These are phyloP conservation scores for Anticlea derivata DNA, from an alignment of 2,888 invertebrate species.

Conservation along the genomic window DNA sequence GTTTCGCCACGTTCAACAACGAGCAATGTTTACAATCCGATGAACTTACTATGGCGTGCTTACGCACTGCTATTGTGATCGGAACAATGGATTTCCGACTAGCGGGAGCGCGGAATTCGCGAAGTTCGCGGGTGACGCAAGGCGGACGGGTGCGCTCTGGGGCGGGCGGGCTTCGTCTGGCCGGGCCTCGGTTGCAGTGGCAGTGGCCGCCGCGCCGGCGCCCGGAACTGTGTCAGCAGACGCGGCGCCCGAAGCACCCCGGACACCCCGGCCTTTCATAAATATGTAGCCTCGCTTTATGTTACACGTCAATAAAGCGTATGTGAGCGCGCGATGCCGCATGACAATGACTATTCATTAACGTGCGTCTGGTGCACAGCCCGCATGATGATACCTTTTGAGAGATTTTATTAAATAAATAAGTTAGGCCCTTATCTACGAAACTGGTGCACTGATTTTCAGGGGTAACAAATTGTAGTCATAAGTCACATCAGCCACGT, in stretches of 20 bases:
- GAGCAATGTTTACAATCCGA: slow-evolving; percentile 60
- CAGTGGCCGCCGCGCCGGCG: slow-evolving; percentile 77
- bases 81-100: slow-evolving; percentile 60
- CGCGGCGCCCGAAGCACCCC: slow-evolving; percentile 67
- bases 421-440: too few relatives aligned
- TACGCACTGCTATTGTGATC: slow-evolving; percentile 67
- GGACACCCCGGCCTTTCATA: slow-evolving; percentile 64
- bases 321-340: slow-evolving; percentile 12
- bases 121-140: slow-evolving; percentile 40
- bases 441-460: too few relatives aligned
- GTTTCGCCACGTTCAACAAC: slow-evolving; percentile 46
- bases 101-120: slow-evolving; percentile 42
- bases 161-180: slow-evolving; percentile 78
- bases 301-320: slow-evolving; percentile 18
- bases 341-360: slow-evolving; percentile 13
- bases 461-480: too few relatives aligned
- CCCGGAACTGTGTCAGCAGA: slow-evolving; percentile 79
- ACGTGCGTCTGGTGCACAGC: slow-evolving; percentile 2
- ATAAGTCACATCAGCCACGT: not conserved
- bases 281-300: slow-evolving; percentile 57
- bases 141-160: slow-evolving; percentile 60
- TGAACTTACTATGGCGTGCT: slow-evolving; percentile 55
- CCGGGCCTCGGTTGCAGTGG: slow-evolving; percentile 68
- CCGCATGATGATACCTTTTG: too few relatives aligned
- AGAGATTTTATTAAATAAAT: too few relatives aligned